phyloP scores from a whole-genome alignment of 2,888 invertebrate genomes.

The Netelia melanura region DNA sequence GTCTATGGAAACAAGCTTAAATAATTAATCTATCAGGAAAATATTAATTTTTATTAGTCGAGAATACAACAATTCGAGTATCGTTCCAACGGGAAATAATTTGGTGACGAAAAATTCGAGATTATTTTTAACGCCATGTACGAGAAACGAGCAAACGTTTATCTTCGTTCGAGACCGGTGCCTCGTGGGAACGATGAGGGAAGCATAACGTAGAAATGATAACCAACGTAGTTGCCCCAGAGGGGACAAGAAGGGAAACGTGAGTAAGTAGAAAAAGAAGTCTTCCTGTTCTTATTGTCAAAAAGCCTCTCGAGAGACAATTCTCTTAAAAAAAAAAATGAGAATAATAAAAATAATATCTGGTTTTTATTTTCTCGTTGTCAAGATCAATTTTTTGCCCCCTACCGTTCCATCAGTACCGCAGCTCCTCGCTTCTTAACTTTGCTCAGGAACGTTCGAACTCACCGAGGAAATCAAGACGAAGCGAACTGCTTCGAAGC shows the following conservation, averaged over 20 bases:
- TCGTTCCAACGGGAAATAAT: too few relatives aligned
- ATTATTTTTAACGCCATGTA: not conserved
- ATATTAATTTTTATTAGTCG: too few relatives aligned
- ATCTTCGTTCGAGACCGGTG: not conserved
- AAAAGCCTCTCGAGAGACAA: not conserved
- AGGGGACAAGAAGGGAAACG: not conserved
- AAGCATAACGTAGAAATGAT: conserved; percentile 1
- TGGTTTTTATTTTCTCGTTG: not conserved
- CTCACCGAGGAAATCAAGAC: conserved; percentile 19
- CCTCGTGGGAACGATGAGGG: not conserved
- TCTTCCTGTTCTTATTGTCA: not conserved
- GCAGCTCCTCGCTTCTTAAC: not conserved
- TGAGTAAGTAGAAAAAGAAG: not conserved
- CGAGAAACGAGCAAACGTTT: not conserved
- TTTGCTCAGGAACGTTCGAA: not conserved
- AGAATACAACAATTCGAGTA: too few relatives aligned
- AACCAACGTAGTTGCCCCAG: not conserved
- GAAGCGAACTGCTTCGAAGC: not conserved
- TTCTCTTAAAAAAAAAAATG: not conserved
- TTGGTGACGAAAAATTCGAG: not conserved
- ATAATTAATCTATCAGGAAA: too few relatives aligned
- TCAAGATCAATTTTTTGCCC: not conserved
- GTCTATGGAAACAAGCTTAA: too few relatives aligned
- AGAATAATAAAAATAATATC: not conserved
- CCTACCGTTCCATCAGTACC: not conserved